Base-by-base conservation (phyloP, 2,888 invertebrate species). In the Phyllotreta striolata region DNA sequence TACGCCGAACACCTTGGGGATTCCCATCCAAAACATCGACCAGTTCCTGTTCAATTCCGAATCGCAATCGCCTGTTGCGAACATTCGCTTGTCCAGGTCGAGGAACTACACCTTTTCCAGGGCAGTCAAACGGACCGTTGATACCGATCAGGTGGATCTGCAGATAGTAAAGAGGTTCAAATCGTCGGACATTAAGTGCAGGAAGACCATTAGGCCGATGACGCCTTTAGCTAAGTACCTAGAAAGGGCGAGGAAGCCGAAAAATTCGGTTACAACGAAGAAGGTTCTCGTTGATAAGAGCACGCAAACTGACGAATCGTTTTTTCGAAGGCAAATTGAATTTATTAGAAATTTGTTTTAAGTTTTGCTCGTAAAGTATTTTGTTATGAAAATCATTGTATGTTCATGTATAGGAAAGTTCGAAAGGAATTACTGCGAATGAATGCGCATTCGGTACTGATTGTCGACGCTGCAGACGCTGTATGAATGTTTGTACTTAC, bases 151-250 rank as follows among this genome's bases (percentile, higher is more conserved):
- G 14, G 12, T 54, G 7, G 70, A 72, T 37, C 66, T 47, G 0
- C 72, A 69, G n/a, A 64, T 57, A 13, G 71, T 72, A 62, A 76
- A 74, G 63, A 70, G 77, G 49, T 72, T 68, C 55, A 79, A 79
- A 72, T 68, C 77, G 24, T 73, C 73, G 4, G 75, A 78, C 24
- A 73, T 78, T 8, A 75, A 76, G 70, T 77, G 78, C 64, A 72
- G 78, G n/a, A 72, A 70, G 64, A 72, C 77, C 5, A 78, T 79
- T 55, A 71, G 77, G 63, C 62, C 70, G 7, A 52, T 72, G 46
- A 62, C 67, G 43, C 64, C 66, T 9, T 40, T 64, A 6, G 47
- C 64, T 46, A 57, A 62, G 37, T 58, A 46, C 39, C 38, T 58
- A 24, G 39, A 54, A 12, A 13, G 38, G 8, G 14, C 38, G 24